phyloP scores from a whole-genome alignment of 1,140 invertebrate species.

The Psix sp. region DNA sequence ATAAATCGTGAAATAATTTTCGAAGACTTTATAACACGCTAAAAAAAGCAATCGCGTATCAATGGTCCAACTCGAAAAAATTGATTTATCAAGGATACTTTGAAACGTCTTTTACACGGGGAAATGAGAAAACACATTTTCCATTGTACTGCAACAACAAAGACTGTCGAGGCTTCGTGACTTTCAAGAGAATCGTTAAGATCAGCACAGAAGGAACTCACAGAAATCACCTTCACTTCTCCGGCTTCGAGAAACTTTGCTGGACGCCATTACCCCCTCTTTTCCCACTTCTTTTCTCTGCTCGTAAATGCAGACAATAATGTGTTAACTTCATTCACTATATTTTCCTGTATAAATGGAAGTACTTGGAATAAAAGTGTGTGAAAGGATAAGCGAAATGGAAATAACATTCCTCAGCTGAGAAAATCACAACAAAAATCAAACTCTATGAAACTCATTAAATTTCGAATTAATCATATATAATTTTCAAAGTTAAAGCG shows the following conservation, averaged over 20 bases:
- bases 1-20: slow-evolving; percentile 19
- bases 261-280: slow-evolving; percentile 18
- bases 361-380: slow-evolving; percentile 41
- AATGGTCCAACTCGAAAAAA: slow-evolving; percentile 34
- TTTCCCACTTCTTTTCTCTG: slow-evolving; percentile 11
- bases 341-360: slow-evolving; percentile 47
- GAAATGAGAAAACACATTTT: slow-evolving; percentile 55
- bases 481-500: background rate
- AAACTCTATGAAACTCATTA: too few species aligned
- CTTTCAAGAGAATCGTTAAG: slow-evolving; percentile 50
- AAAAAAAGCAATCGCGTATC: slow-evolving; percentile 25
- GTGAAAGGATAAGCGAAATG: slow-evolving; percentile 9
- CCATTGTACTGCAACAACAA: slow-evolving; percentile 47
- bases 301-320: slow-evolving; percentile 51
- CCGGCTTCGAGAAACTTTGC: slow-evolving; percentile 28
- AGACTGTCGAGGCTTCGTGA: slow-evolving; percentile 47
- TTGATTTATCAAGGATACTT: slow-evolving; percentile 52
- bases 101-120: slow-evolving; percentile 34
- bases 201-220: slow-evolving; percentile 32
- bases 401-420: slow-evolving; percentile 3
- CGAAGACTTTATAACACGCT: slow-evolving; percentile 4
- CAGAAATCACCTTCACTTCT: slow-evolving; percentile 47
- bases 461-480: background rate
- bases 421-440: slow-evolving; percentile 8
- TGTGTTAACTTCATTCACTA: slow-evolving; percentile 31